Evolutionary conservation across 2,888 invertebrate species (phyloP), one percentile per base, ranked within the genome.

Genomic region (Dryobotodes eremita): DNA sequence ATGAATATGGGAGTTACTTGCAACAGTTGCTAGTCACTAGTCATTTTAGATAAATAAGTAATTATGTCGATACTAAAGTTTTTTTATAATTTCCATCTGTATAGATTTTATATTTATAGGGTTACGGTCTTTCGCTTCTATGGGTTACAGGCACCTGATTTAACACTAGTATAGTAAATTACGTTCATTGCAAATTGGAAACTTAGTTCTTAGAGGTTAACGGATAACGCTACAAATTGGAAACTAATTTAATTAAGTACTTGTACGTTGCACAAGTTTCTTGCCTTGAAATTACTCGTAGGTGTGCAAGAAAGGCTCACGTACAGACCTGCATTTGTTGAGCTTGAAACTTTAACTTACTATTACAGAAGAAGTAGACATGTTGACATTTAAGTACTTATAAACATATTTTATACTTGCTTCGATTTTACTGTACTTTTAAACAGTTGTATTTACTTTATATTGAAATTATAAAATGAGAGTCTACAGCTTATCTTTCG

Each of bases 171-270:
- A 26, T 26, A 61, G 20, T 59, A 62, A 65, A 17, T 48, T 50
- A 26, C 46, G 61, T 77, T 64, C 71, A 26, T 70, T 69, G 23
- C 36, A 23, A 80, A 76, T 69, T 57, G 53, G 65, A 62, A 73
- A 77, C 73, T 78, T 70, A 57, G 59, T 72, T 77, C 42, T 50
- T 70, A 26, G 57, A 66, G 70, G 53, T 48, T 73, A 64, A 75
- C n/a, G 10, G 6, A 70, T 46, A 73, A 64, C 61, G 73, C 42
- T 65, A 68, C 48, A 57, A 61, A 76, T 77, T 36, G 48, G 23
- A 70, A 80, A 85, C 71, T 70, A 77, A 77, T 77, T 79, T 74
- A 79, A 76, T 76, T 71, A 57, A n/a, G 10, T 69, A 15, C 71
- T 71, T 73, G 17, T 26, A 57, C 36, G 36, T 36, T n/a, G 15